Base-by-base conservation (phyloP, 1,140 invertebrate genomes). In the Oryctes rhinoceros region DNA sequence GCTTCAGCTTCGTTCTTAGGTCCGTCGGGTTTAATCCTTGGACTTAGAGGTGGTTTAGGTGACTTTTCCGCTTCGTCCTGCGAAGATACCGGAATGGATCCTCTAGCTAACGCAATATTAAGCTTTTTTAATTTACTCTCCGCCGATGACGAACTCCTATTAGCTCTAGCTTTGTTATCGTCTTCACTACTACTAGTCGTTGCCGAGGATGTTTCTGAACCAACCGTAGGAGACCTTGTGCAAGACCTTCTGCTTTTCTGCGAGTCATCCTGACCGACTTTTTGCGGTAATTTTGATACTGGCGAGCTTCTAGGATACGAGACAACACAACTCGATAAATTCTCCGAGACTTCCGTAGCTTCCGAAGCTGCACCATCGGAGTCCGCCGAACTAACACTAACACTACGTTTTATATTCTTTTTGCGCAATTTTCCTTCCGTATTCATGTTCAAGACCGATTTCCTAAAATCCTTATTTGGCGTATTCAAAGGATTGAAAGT, bases 391-490 rank as follows among this genome's bases (percentile, higher is more conserved):
- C 90, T 91, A 15, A 86, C 86, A n/a, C 90, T 90, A 81, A 89
- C 88, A 81, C 89, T 91, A 62, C 85, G 78, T 80, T 88, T 78
- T 83, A 80, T 49, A 84, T 30, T 82, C 24, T 84, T 84, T 67
- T 82, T 85, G 20, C 88, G 88, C 0, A 87, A 84, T 47, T 87
- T 85, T 20, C 88, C 89, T 0, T 90, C 89, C 48, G 86, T 88
- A 79, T 91, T 91, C 90, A 94, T 93, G 85, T 94, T 95, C 9
- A 94, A 86, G 0, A 92, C 91, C 0, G 93, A 94, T 86, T 95
- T 94, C 11, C 94, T 89, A 84, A 94, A 94, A 85, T 94, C 93
- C 87, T 94, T 94, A 85, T 94, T 94, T 6, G 90, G 89, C 48
- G 83, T 89, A 80, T 89, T 88, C 81, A 88, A 86, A 9, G 88